Percentiles rank a stretch among this genome's conserved stretches.
Conservation (phyloP, 1,140 invertebrate species). For the Laupala kohalensis region DNA sequence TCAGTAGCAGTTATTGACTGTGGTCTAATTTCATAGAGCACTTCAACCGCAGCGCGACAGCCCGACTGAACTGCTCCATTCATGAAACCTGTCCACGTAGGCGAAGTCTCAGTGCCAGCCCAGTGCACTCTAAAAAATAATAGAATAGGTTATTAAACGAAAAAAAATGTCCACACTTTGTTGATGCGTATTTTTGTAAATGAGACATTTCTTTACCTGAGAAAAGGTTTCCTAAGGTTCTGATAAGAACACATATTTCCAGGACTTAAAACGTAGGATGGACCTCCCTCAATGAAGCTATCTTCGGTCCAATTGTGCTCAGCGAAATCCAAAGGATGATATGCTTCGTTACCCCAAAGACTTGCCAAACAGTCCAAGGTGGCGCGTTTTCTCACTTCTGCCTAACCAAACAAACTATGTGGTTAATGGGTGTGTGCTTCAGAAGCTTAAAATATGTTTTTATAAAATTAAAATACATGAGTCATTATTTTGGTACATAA, state of each 20-base stretch:
- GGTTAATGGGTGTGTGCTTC: no score
- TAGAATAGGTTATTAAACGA: not conserved
- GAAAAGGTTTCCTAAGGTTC: constrained; percentile 11
- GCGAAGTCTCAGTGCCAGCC: constrained; percentile 41
- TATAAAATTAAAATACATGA: no score
- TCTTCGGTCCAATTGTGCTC: constrained; percentile 16
- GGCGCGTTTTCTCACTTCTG: constrained; percentile 1
- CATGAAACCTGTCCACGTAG: constrained; percentile 40
- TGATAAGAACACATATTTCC: constrained; percentile 11
- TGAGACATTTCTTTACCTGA: constrained; percentile 8
- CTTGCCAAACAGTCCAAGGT: constrained; percentile 15
- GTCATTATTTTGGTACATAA: no score
- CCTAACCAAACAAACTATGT: no score
- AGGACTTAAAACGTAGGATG: constrained; percentile 1
- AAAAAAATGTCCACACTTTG: not conserved
- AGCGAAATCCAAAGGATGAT: constrained; percentile 17
- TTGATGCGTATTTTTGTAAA: not conserved
- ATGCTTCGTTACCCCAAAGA: constrained; percentile 18
- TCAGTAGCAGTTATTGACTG: constrained; percentile 6
- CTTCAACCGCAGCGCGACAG: constrained; percentile 36
- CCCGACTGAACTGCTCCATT: constrained; percentile 39
- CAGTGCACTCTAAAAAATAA: constrained; percentile 28
- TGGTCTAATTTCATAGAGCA: constrained; percentile 23
- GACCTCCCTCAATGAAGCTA: not conserved
- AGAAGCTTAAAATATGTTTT: no score